phyloP scores from a whole-genome alignment of 2,797 vertebrate genomes.

The Brotogeris chrysoptera region DNA sequence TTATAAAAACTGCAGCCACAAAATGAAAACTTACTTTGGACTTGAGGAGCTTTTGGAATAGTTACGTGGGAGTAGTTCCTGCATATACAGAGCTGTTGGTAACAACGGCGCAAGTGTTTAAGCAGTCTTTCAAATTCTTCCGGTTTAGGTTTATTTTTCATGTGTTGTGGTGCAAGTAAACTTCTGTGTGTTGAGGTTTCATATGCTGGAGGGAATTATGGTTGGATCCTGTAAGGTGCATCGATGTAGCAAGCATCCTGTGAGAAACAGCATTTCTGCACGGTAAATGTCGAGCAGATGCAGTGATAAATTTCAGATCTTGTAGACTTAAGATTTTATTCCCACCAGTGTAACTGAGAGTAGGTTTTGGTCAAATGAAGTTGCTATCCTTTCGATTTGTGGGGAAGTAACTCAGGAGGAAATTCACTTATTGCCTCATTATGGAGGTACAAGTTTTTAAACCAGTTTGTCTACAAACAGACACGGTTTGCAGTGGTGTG shows the following conservation, averaged over 20 bases:
- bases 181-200: not conserved
- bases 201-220: not conserved
- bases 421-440: not conserved
- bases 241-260: not conserved
- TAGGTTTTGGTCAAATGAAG: not conserved
- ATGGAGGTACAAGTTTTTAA: not conserved
- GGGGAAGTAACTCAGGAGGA: not conserved
- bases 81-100: not conserved
- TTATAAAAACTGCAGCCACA: constrained; percentile 30
- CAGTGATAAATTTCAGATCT: not conserved
- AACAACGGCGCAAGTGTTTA: not conserved
- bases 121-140: not conserved
- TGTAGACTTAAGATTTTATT: not conserved
- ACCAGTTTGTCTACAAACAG: not conserved
- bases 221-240: not conserved
- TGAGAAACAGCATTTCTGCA: not conserved
- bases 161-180: not conserved
- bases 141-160: not conserved
- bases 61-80: not conserved
- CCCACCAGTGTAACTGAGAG: not conserved
- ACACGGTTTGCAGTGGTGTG: not conserved
- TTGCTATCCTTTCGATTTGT: not conserved
- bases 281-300: not conserved
- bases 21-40: constrained; percentile 16
- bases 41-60: not conserved